Evolutionary conservation across 2,888 invertebrate species (phyloP).

Genomic region (Cacoxenus indagator): DNA sequence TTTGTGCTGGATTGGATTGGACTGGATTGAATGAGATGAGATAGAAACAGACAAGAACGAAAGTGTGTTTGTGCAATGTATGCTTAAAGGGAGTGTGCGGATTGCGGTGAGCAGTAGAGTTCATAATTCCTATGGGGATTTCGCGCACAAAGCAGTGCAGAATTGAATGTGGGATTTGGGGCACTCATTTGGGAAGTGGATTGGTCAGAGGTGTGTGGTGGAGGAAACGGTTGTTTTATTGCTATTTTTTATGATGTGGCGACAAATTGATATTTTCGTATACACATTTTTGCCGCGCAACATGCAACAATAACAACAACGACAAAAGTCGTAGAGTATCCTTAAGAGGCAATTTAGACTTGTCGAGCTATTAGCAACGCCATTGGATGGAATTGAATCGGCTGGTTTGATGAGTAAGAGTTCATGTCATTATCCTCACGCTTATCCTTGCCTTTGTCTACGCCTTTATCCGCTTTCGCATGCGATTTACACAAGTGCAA

Average conservation of each 20-base stretch:
- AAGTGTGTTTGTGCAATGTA: slow-evolving; percentile 41
- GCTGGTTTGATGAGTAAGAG: no score
- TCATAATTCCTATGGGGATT: slow-evolving; percentile 63
- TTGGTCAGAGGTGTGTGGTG: slow-evolving; percentile 9
- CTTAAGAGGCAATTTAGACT: slow-evolving; percentile 56
- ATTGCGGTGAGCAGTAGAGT: slow-evolving; percentile 13
- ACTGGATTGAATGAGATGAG: slow-evolving; percentile 17
- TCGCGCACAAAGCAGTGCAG: slow-evolving; percentile 61
- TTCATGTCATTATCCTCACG: no score
- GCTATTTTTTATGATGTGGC: slow-evolving; percentile 63
- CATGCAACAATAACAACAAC: slow-evolving; percentile 23
- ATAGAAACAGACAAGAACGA: neutral
- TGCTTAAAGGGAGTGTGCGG: slow-evolving; percentile 17
- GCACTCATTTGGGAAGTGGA: slow-evolving; percentile 19
- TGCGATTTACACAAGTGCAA: slow-evolving; percentile 33
- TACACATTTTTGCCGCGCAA: slow-evolving; percentile 27
- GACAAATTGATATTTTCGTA: slow-evolving; percentile 65
- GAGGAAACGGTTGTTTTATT: slow-evolving; percentile 60
- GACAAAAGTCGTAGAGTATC: slow-evolving; percentile 14
- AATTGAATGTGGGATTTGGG: slow-evolving; percentile 64
- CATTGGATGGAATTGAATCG: neutral
- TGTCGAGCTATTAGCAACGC: slow-evolving; percentile 2
- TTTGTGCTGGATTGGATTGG: slow-evolving; percentile 11
- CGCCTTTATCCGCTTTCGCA: neutral
- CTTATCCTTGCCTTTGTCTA: neutral